Conservation (phyloP, 2,888 invertebrate genomes). For the Epistrophe eligans region DNA sequence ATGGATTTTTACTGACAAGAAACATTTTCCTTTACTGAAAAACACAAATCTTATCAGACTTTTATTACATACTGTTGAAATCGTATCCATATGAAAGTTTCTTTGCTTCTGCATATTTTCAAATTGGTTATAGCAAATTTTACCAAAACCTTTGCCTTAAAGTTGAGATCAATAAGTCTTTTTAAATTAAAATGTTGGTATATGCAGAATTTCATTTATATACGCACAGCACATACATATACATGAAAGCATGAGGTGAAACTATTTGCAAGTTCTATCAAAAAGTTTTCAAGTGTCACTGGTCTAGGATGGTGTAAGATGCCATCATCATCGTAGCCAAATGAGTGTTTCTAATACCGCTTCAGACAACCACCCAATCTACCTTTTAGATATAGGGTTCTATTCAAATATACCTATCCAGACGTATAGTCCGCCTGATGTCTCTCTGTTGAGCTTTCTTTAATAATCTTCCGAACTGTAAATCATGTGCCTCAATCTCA, state of each 20-base stretch:
- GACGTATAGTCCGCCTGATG: not conserved
- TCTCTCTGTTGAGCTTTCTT: conserved; percentile 33
- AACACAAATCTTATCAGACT: too few relatives aligned
- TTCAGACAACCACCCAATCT: conserved; percentile 31
- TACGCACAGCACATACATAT: not conserved
- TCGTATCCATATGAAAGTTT: too few relatives aligned
- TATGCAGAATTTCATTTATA: too few relatives aligned
- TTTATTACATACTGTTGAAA: too few relatives aligned
- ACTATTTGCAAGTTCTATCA: not conserved
- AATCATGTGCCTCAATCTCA: conserved; percentile 39
- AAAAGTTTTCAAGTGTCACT: conserved; percentile 37
- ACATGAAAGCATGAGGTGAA: not conserved
- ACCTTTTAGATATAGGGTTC: conserved; percentile 1
- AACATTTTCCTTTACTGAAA: too few relatives aligned
- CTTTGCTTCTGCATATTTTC: not conserved
- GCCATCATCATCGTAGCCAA: conserved; percentile 27
- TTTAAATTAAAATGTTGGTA: not conserved
- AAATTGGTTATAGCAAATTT: not conserved
- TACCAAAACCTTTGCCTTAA: not conserved
- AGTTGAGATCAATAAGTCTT: not conserved
- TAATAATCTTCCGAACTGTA: conserved; percentile 48
- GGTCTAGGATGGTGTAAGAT: conserved; percentile 16
- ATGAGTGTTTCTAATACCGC: conserved; percentile 13
- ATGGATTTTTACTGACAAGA: too few relatives aligned
- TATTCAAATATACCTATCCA: conserved; percentile 4